Evolutionary conservation across 1,140 invertebrate genomes (phyloP).

Genomic region (Drosophila pandora): DNA sequence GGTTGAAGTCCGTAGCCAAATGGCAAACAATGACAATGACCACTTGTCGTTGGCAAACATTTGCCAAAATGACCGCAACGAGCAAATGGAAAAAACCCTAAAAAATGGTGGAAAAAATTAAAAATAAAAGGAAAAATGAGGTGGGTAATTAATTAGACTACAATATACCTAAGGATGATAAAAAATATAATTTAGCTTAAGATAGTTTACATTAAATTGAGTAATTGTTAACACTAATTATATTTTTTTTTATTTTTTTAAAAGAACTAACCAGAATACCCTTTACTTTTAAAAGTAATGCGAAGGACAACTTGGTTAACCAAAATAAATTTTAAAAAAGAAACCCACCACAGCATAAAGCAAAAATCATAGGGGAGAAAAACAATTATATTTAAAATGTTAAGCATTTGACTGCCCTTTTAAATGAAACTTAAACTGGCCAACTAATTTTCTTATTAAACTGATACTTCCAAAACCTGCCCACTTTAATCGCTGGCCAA

Average conservation of each 20-base stretch:
- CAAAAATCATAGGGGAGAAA: not conserved
- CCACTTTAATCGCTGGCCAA: constrained; percentile 3
- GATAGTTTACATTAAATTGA: not conserved
- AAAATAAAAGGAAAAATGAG: constrained; percentile 20
- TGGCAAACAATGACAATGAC: constrained; percentile 71
- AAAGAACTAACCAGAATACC: not conserved
- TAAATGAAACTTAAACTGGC: not conserved
- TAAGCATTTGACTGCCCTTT: not conserved
- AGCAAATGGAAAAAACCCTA: constrained; percentile 19
- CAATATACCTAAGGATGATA: not conserved
- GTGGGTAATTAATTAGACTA: not conserved
- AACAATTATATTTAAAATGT: not conserved
- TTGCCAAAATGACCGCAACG: constrained; percentile 60
- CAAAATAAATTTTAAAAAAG: not conserved
- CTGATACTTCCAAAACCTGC: constrained; percentile 4
- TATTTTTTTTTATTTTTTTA: not conserved
- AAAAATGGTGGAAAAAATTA: constrained; percentile 1
- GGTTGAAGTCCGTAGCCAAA: constrained; percentile 37
- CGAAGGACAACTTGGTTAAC: not conserved
- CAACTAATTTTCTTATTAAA: constrained; percentile 6
- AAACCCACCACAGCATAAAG: not conserved
- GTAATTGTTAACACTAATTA: not conserved
- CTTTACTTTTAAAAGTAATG: not conserved
- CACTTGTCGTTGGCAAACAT: constrained; percentile 73
- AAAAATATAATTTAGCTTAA: not conserved